Conservation (phyloP, 2,888 invertebrate genomes). For the Rhamphomyia laevipes region DNA sequence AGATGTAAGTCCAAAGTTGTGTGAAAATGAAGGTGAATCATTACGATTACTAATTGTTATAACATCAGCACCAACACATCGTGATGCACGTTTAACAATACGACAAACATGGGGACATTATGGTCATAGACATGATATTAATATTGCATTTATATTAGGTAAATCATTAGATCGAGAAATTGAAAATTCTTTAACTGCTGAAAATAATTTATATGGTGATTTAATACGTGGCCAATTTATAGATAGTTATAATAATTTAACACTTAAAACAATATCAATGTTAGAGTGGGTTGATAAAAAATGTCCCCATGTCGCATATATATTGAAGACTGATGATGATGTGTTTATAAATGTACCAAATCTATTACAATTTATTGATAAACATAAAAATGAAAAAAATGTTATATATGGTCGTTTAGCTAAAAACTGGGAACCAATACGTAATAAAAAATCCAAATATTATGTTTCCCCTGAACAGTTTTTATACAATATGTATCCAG, state of each 20-base stretch:
- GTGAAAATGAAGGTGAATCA: slow-evolving; percentile 51
- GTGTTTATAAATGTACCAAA: slow-evolving; percentile 78
- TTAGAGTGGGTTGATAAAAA: slow-evolving; percentile 70
- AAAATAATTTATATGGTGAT: slow-evolving; percentile 65
- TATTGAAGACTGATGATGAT: slow-evolving; percentile 80
- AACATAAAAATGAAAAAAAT: slow-evolving; percentile 48
- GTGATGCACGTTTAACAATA: slow-evolving; percentile 58
- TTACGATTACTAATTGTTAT: slow-evolving; percentile 54
- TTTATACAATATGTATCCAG: slow-evolving; percentile 63
- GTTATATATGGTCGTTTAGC: slow-evolving; percentile 74
- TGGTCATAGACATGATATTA: slow-evolving; percentile 44
- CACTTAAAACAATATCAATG: slow-evolving; percentile 70
- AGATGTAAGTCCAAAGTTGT: slow-evolving; percentile 51
- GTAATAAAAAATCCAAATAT: slow-evolving; percentile 77
- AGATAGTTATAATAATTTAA: slow-evolving; percentile 72
- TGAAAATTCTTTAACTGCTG: slow-evolving; percentile 43
- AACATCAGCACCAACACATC: slow-evolving; percentile 63
- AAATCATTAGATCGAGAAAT: slow-evolving; percentile 40
- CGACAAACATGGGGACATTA: slow-evolving; percentile 74
- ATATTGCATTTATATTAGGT: slow-evolving; percentile 47
- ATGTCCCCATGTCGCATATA: slow-evolving; percentile 56
- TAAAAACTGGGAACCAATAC: slow-evolving; percentile 72
- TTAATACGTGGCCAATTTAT: slow-evolving; percentile 60
- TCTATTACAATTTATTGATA: slow-evolving; percentile 53
- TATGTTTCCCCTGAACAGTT: slow-evolving; percentile 71